These are phyloP conservation scores for Lasiommata megera DNA, from an alignment of 2,888 invertebrate species.

Conservation along the genomic window DNA sequence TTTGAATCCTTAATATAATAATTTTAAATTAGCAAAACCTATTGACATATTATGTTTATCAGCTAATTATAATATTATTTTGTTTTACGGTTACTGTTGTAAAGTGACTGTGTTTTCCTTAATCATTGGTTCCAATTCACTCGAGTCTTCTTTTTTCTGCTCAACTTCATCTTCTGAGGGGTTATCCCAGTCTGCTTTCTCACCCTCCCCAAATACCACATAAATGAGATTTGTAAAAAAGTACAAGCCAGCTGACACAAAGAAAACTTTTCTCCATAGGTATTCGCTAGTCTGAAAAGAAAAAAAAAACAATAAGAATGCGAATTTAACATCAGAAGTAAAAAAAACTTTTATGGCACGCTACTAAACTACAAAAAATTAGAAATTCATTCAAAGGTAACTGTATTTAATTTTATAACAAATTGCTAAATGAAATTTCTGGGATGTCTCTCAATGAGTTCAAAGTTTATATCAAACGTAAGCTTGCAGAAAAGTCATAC, in stretches of 20 bases:
- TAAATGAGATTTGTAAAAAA: slow-evolving; percentile 84
- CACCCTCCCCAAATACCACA: slow-evolving; percentile 84
- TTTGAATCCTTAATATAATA: no score
- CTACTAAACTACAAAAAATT: no score
- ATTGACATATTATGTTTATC: no score
- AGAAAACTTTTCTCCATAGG: slow-evolving; percentile 89
- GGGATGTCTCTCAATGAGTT: no score
- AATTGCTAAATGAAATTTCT: no score
- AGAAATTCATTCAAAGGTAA: no score
- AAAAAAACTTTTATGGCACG: not conserved
- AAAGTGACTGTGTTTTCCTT: slow-evolving; percentile 7
- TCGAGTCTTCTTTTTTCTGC: slow-evolving; percentile 4
- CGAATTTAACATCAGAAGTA: no score
- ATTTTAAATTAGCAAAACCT: no score
- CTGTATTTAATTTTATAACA: no score
- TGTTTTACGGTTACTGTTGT: no score
- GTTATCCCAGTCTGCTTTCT: slow-evolving; percentile 87
- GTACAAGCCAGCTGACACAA: slow-evolving; percentile 85
- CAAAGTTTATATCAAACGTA: no score
- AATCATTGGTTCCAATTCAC: slow-evolving; percentile 31
- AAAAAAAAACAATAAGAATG: not conserved
- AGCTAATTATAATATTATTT: not conserved
- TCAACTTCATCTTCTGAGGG: slow-evolving; percentile 38
- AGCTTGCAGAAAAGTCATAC: no score
- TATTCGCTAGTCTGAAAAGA: slow-evolving; percentile 78